Conservation (phyloP, 2,888 invertebrate species). For the Macropis europaea region DNA sequence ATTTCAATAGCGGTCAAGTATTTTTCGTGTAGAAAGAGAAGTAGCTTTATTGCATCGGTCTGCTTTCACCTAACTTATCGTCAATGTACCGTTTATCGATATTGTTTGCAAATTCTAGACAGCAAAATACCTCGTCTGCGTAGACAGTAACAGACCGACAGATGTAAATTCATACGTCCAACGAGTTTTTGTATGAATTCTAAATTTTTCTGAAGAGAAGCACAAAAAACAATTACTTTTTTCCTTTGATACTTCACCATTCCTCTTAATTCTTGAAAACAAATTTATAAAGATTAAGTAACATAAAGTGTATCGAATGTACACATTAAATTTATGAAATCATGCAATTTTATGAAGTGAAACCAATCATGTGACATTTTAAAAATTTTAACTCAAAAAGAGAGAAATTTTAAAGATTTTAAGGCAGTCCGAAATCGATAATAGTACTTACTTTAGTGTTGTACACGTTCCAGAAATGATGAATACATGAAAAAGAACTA, state of each 20-base stretch:
- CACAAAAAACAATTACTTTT: neutral
- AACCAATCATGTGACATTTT: too few species aligned
- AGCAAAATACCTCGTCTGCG: neutral
- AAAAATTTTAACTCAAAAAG: too few species aligned
- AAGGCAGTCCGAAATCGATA: too few species aligned
- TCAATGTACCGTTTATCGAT: constrained; percentile 40
- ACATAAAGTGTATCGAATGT: too few species aligned
- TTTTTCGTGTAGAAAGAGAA: constrained; percentile 23
- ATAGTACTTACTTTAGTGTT: too few species aligned
- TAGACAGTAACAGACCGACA: constrained; percentile 5
- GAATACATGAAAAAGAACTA: too few species aligned
- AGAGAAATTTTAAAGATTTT: too few species aligned
- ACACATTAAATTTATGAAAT: too few species aligned
- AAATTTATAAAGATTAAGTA: too few species aligned
- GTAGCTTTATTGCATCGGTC: neutral
- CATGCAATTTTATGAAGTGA: too few species aligned
- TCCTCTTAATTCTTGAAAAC: too few species aligned
- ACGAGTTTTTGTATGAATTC: neutral
- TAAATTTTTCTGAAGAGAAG: neutral
- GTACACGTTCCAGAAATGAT: too few species aligned
- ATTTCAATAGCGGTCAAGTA: constrained; percentile 33
- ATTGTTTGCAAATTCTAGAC: neutral
- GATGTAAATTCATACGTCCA: constrained; percentile 23
- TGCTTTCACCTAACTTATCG: neutral
- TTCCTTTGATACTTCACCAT: neutral